These are phyloP conservation scores for Ichneumoninae sp. DNA, from an alignment of 2,888 invertebrate species.

Conservation along the genomic window DNA sequence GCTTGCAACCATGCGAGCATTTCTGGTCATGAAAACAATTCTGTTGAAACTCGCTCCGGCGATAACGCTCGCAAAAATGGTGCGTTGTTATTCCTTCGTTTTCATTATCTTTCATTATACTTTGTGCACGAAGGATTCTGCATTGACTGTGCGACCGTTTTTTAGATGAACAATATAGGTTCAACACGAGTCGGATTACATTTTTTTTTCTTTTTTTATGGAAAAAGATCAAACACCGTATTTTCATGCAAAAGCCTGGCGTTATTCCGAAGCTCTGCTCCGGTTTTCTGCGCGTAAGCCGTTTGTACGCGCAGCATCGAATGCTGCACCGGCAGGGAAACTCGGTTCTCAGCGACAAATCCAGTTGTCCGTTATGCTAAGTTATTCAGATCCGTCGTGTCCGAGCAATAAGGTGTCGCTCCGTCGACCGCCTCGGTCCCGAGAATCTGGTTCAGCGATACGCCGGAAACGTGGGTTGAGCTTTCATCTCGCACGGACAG, in stretches of 20 bases:
- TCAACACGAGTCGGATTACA: neutral
- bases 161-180: neutral
- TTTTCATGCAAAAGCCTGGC: slow-evolving; percentile 48
- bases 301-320: slow-evolving; percentile 20
- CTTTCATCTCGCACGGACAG: slow-evolving; percentile 11
- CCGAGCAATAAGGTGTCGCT: slow-evolving; percentile 50
- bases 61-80: neutral
- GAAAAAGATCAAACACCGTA: slow-evolving; percentile 40
- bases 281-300: slow-evolving; percentile 17
- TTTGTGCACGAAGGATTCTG: neutral
- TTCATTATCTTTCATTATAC: neutral
- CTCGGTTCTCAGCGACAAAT: slow-evolving; percentile 45
- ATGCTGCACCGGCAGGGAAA: neutral
- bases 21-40: neutral
- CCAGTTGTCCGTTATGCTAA: slow-evolving; percentile 38
- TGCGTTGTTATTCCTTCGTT: neutral
- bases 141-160: neutral
- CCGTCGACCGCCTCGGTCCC: slow-evolving; percentile 19
- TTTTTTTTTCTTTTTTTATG: neutral
- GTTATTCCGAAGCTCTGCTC: slow-evolving; percentile 26
- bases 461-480: neutral
- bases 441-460: neutral
- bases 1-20: neutral
- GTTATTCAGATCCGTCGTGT: slow-evolving; percentile 52
- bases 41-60: neutral